Base-by-base conservation (phyloP, 2,888 invertebrate species). In the Steinernema hermaphroditum region DNA sequence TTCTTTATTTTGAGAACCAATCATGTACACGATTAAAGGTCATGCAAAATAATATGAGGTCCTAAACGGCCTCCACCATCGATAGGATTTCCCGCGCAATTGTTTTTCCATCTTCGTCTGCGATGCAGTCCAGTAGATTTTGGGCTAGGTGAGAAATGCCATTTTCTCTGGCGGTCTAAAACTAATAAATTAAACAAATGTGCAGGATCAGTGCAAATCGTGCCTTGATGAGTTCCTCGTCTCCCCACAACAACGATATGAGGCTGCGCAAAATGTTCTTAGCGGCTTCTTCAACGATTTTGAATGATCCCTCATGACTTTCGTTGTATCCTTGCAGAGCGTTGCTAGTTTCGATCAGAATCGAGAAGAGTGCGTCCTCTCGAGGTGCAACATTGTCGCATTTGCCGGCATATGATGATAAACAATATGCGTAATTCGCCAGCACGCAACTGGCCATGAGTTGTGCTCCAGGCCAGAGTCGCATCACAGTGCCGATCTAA, bases 311-410 rank as follows among this genome's bases (percentile, higher is more conserved):
- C 49, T n/a, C 19, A n/a, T 68, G 43, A 16, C 2, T 34, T n/a
- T 46, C 27, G 0, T 4, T 1, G 44, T 49, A 32, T 24, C 76
- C 81, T 2, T 37, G 41, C 14, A 69, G 19, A 24, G 62, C 54
- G 16, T 19, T 8, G 29, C 72, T 72, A 14, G 74, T 69, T 4
- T 68, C 76, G 54, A 73, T 72, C 50, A 84, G 75, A n/a, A 83
- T 74, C 19, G 77, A 76, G 44, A 83, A 77, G 57, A 85, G 43
- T 9, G 79, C 74, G 71, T 85, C 85, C 71, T 85, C 85, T 19
- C 80, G 75, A 1, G 84, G 85, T 19, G 85, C 85, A 34, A 85
- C 71, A 71, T 85, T 83, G 24, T 73, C 74, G n/a, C 80, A 73
- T 8, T 72, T 68, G 9, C 71, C 76, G 37, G 81, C 80, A 4